These are phyloP conservation scores for Eubucco bourcierii DNA, from an alignment of 2,113 vertebrate species.

Conservation along the genomic window DNA sequence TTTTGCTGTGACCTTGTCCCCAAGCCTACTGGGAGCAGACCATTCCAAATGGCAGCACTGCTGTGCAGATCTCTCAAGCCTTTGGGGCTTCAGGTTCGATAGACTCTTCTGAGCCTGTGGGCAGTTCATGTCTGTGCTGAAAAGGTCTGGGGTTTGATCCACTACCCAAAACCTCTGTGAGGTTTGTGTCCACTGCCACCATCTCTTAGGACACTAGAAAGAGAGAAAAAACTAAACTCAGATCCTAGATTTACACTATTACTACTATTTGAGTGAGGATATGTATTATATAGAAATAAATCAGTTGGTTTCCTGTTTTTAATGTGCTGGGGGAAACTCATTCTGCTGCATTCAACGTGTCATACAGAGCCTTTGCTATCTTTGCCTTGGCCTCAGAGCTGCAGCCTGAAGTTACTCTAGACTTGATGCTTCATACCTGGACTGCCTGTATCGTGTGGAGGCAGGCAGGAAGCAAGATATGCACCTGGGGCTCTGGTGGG, in stretches of 20 bases:
- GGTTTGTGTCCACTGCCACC: neutral
- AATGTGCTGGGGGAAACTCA: neutral
- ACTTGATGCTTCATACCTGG: accelerated
- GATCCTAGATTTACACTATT: neutral
- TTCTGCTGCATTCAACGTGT: neutral
- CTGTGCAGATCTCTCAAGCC: neutral
- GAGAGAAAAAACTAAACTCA: neutral
- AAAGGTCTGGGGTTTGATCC: neutral
- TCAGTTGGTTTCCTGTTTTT: neutral
- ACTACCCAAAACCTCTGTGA: accelerated
- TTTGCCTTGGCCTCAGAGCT: neutral
- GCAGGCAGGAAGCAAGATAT: accelerated
- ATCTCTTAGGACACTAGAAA: neutral
- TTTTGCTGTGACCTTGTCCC: neutral
- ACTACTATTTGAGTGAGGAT: neutral
- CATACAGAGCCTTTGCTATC: neutral
- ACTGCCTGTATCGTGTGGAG: neutral
- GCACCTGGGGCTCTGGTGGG: accelerated
- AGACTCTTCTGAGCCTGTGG: neutral
- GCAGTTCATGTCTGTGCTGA: neutral
- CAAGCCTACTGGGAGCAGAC: neutral
- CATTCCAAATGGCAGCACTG: neutral
- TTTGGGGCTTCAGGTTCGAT: accelerated
- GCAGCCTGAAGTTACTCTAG: neutral
- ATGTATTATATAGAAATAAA: neutral